Evolutionary conservation across 2,888 invertebrate species (phyloP), one percentile per base, ranked within the genome.

Genomic region (Schizaphis graminum): DNA sequence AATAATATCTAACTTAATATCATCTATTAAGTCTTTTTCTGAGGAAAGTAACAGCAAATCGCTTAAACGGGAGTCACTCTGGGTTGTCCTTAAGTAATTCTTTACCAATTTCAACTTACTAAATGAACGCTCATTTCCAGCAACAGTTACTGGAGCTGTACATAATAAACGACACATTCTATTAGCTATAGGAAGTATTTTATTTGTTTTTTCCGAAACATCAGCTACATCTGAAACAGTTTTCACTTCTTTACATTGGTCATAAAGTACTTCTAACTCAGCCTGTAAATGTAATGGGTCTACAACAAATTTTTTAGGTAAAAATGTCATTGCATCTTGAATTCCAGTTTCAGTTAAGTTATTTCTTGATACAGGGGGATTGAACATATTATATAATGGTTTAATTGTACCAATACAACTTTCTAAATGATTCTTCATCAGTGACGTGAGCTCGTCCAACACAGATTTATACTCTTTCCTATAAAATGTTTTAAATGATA

Each of bases 341-440:
- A 89, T 56, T 57, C 24, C 11, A 87, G 49, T 49, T 49, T 87
- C n/a, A 87, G 2, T 49, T 49, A 87, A 87, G 11, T 87, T 87
- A 87, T 87, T 49, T 7, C 49, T 87, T 87, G 49, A 87, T 41
- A 89, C 26, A 56, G 89, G 89, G 1, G 57, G 57, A 28, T n/a
- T 89, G 57, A 89, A 56, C 35, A 89, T 5, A 21, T 57, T 24
- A 53, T 89, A 89, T 41, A 89, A 8, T 26, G 57, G 89, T 89
- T 89, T 35, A 28, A 89, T 57, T 26, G 24, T 57, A 41, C 24
- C 56, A 24, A 89, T 57, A 41, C 24, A 89, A 57, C 41, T 89
- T n/a, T 89, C 35, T 89, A 89, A 89, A 89, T 88, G 1, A 89
- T 89, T 56, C 56, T 53, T 89, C 53, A 89, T 89, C 35, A 89